Base-by-base conservation (phyloP, 2,888 invertebrate genomes). In the Drosophila borborema region DNA sequence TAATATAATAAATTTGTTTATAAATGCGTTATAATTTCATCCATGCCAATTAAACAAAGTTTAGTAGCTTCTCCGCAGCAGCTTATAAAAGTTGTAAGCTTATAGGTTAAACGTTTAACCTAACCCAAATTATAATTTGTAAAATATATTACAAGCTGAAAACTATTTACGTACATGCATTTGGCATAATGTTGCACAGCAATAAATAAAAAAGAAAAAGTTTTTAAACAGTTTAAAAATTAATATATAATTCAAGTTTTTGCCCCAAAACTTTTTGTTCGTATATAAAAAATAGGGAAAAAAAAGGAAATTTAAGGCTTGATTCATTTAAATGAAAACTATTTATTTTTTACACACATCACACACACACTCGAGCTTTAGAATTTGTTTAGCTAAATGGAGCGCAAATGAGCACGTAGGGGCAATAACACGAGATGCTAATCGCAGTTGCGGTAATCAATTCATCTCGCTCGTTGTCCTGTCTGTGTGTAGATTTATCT, bases 391-490 rank as follows among this genome's bases (percentile, higher is more conserved):
- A 7, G 2, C 58, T 23, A 46, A 38, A 31, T 40, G 20, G n/a
- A 12, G 31, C 28, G 16, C 18, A 18, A 12, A 36, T 23, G 10
- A 12, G 34, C 53, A 28, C 3, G 38, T 41, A 9, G 14, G 6
- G 16, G 40, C 38, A 38, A 38, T 14, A 49, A 12, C n/a, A 46
- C 12, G 40, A 28, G 28, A 28, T 18, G 45, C 34, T 23, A 23
- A 59, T 78, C 51, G 23, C n/a, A n/a, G 48, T 45, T 45, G 49
- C 49, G 45, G 61, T 40, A 53, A 58, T 64, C 28, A 79, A 79
- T 76, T 74, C 59, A 69, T 74, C 64, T 68, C 36, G 41, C 53
- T 36, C 53, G 48, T 61, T 65, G 46, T 64, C 51, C 69, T 64
- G n/a, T 16, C 60, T 18, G 16, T 55, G 40, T 36, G 3, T 14